Evolutionary conservation across 1,140 invertebrate genomes (phyloP), one percentile per base, ranked within the genome.

Genomic region (Ceratosolen solmsi): DNA sequence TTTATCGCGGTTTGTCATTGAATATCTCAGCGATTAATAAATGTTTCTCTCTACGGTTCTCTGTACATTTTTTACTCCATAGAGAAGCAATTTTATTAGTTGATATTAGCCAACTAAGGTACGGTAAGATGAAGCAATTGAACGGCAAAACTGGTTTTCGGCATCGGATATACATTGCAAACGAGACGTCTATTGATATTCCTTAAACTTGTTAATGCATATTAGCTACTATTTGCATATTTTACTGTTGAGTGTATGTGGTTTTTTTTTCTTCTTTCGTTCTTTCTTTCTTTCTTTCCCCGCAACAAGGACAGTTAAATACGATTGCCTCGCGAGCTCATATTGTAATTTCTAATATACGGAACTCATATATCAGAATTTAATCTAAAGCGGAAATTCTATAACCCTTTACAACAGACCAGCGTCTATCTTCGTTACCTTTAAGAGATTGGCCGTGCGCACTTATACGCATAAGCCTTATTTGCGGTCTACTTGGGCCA

Each of bases 151-250:
- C 70, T 49, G 70, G 70, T 71, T 71, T 71, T 49, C n/a, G 70
- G 41, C 13, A 49, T 49, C 1, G 25, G 1, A 49, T 11, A 49
- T 71, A 71, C 15, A 27, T 30, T 27, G 36, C 22, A 17, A 25
- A 71, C 63, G 20, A 71, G 41, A 49, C 22, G 33, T 70, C 70
- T 30, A 49, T 71, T 11, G 70, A 49, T 46, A 71, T 71, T 71
- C 70, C 41, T 71, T 71, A 49, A 27, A 71, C 13, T 25, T 27
- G 13, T 38, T 68, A 68, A 68, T 68, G 63, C 36, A 68, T 68
- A 38, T 38, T 38, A 65, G 60, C 3, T 22, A 65, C 4, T 11
- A 68, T 68, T 68, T 68, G 20, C 36, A 68, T 38, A 68, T 22
- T 33, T 25, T 27, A 33, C 60, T 63, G 4, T 11, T 20, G 60